phyloP scores from a whole-genome alignment of 2,113 vertebrate genomes.

The Caranx melampygus region DNA sequence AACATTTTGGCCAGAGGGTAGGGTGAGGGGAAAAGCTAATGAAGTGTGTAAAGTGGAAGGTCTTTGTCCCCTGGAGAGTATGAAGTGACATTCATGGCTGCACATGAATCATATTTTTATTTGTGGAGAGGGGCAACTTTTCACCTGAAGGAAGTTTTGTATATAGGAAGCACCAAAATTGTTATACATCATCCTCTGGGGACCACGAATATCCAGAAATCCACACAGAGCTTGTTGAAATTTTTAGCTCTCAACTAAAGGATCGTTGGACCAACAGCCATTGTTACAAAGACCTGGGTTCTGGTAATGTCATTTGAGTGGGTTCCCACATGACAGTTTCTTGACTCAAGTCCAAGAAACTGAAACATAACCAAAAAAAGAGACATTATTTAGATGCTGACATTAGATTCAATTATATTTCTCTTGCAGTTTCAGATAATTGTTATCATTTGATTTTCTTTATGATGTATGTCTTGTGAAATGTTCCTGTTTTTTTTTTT shows the following conservation, averaged over 20 bases:
- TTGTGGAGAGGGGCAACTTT: not conserved
- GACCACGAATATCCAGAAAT: not conserved
- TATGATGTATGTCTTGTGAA: too few relatives aligned
- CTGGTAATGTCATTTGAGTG: too few relatives aligned
- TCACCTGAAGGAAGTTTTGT: too few relatives aligned
- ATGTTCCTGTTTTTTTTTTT: too few relatives aligned
- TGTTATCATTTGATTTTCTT: too few relatives aligned
- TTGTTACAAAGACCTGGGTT: not conserved
- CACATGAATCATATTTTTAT: not conserved
- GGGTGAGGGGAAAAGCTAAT: not conserved
- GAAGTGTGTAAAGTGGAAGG: not conserved
- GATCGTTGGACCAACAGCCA: not conserved
- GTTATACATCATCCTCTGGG: not conserved
- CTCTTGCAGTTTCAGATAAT: too few relatives aligned
- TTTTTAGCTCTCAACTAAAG: not conserved
- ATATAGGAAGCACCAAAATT: not conserved
- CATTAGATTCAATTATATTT: too few relatives aligned
- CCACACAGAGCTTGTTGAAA: too few relatives aligned
- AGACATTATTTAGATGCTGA: too few relatives aligned
- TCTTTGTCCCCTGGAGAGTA: not conserved
- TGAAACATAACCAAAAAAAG: too few relatives aligned
- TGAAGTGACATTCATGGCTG: not conserved
- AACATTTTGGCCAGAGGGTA: slow-evolving; percentile 2
- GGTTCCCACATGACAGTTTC: too few relatives aligned
- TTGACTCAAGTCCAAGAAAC: too few relatives aligned